phyloP scores from a whole-genome alignment of 2,797 vertebrate genomes.

The Taenioides sp. region DNA sequence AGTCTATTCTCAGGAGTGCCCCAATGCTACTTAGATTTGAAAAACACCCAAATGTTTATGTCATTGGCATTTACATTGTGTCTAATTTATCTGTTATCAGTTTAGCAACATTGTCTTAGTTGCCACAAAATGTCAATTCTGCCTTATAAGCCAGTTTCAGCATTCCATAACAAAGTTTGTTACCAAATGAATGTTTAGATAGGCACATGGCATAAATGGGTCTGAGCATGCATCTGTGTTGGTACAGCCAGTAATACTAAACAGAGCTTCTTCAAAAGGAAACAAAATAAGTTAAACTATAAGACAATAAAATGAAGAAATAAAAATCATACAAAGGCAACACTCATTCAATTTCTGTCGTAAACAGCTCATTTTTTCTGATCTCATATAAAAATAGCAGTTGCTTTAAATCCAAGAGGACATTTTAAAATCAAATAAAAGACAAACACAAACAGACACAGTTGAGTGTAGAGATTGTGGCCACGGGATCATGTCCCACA shows the following conservation, averaged over 20 bases:
- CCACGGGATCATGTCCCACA: background rate
- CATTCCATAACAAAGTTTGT: background rate
- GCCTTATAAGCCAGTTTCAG: no score
- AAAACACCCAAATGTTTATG: no score
- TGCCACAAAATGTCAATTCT: background rate
- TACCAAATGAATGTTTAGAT: background rate
- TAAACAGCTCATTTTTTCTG: slow-evolving; percentile 8
- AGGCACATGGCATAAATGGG: background rate
- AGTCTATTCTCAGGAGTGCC: slow-evolving; percentile 20
- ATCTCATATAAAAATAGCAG: slow-evolving; percentile 40
- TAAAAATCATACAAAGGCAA: background rate
- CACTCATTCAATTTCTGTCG: slow-evolving; percentile 25
- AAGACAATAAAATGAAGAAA: background rate
- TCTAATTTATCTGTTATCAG: background rate
- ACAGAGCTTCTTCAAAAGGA: background rate
- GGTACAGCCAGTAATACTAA: background rate
- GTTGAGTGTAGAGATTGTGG: slow-evolving; percentile 22
- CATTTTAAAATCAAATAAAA: slow-evolving; percentile 28
- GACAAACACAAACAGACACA: slow-evolving; percentile 9
- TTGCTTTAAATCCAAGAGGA: slow-evolving; percentile 21
- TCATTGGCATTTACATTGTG: background rate
- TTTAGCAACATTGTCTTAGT: background rate
- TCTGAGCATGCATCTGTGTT: background rate
- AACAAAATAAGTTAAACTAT: background rate
- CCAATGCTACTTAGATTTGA: background rate